Base-by-base conservation (phyloP, 2,113 vertebrate species). In the Thryonomys swinderianus region DNA sequence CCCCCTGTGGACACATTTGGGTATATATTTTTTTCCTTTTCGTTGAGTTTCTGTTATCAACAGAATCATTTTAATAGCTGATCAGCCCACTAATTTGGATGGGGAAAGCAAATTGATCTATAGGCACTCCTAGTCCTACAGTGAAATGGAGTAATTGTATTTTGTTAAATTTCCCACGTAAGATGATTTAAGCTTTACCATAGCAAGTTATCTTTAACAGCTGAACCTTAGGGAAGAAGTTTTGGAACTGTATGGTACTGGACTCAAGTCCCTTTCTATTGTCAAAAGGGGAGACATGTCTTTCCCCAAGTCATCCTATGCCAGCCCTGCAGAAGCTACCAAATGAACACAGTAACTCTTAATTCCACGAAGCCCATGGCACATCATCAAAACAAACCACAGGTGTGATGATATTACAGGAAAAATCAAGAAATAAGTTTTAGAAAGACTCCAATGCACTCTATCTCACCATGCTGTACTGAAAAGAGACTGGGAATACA, bases 391-490 rank as follows among this genome's bases (percentile, higher is more conserved):
- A 81, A 90, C 45, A 95, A 95, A 69, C 20, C 9, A 69, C 25
- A 34, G 14, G 61, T 37, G 25, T 78, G 84, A 87, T 71, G 55
- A 84, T 37, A 16, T 12, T 25, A 66, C 14, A 84, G 81, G 67
- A 89, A 95, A 88, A 88, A 37, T 48, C 34, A 92, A 95, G 80
- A 69, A 95, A 84, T 74, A 76, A 73, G 32, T 78, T 88, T 61
- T 96, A 61, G 7, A 74, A 90, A 94, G n/a, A 9, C 1, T n/a
- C n/a, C n/a, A n/a, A 18, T 21, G 11, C 1, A 51, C 74, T 62
- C 21, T 67, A 84, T 51, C 61, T 57, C 76, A 90, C 13, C 13
- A 67, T 62, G 61, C 2, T 89, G 7, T 85, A 32, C 7, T 73
- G 71, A 74, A 93, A 94, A 88, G 16, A 92, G 37, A 66, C 32